A percentile compares a stretch with the other conserved stretches of the same genome.
Evolutionary conservation across 2,888 invertebrate genomes (phyloP).

Genomic region (Andrena flavipes): DNA sequence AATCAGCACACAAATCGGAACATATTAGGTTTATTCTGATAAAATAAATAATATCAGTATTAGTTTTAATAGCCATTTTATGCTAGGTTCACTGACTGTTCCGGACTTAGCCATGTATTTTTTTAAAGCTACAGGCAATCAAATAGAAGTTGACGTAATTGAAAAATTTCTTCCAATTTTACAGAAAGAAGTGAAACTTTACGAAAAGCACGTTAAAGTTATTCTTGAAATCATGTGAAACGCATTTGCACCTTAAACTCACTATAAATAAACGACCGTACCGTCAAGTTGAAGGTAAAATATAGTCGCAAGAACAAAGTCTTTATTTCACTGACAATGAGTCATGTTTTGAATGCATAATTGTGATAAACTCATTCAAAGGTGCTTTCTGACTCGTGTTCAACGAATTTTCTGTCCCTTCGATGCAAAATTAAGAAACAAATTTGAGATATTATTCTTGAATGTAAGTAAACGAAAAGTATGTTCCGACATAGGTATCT

Average conservation of each 20-base stretch:
- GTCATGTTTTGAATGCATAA: neutral
- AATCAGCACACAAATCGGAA: too few species aligned
- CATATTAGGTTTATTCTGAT: too few species aligned
- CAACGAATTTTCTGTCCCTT: neutral
- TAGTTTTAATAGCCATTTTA: too few species aligned
- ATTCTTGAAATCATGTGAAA: neutral
- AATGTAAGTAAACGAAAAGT: neutral
- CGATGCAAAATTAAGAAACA: neutral
- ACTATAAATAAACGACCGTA: constrained; percentile 1
- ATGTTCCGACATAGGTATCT: neutral
- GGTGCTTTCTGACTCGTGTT: neutral
- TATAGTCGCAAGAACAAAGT: neutral
- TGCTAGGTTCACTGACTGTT: too few species aligned
- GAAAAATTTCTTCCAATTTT: neutral
- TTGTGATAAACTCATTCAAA: constrained; percentile 14
- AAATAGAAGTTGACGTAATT: too few species aligned
- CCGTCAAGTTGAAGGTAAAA: neutral
- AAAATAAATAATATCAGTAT: too few species aligned
- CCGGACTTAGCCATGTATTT: too few species aligned
- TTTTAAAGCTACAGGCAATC: too few species aligned
- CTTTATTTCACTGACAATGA: neutral
- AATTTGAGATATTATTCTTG: neutral
- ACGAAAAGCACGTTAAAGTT: neutral
- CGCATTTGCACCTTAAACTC: neutral
- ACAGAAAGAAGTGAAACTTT: neutral